phyloP scores from a whole-genome alignment of 2,888 invertebrate species.

The Caenorhabditis plicata region DNA sequence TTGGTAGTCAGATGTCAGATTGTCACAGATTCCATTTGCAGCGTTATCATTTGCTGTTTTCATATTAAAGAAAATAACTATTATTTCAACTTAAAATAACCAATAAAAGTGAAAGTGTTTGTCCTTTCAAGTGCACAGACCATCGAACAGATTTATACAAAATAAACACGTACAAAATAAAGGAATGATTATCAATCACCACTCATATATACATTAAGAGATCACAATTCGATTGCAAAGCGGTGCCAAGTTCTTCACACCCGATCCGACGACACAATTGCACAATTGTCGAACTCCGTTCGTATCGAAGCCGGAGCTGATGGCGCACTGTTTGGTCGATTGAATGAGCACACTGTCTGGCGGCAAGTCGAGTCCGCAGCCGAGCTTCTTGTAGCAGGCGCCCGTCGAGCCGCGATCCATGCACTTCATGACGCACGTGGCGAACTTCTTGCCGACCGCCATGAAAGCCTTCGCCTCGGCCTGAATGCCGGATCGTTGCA shows the following conservation, averaged over 20 bases:
- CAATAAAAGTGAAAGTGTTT: too few relatives aligned
- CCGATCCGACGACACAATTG: constrained; percentile 49
- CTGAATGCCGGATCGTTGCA: constrained; percentile 48
- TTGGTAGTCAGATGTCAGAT: too few relatives aligned
- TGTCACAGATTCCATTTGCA: too few relatives aligned
- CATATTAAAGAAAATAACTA: too few relatives aligned
- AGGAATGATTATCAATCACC: too few relatives aligned
- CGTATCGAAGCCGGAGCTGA: constrained; percentile 57
- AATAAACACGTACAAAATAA: too few relatives aligned
- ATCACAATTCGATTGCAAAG: constrained; percentile 32
- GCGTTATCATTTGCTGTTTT: too few relatives aligned
- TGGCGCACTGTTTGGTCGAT: constrained; percentile 58
- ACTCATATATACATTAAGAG: constrained; percentile 10
- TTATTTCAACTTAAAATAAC: too few relatives aligned
- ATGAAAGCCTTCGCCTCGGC: constrained; percentile 55
- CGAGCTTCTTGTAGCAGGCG: constrained; percentile 40
- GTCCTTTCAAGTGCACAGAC: neutral
- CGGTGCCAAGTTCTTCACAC: constrained; percentile 29
- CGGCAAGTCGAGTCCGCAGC: constrained; percentile 59
- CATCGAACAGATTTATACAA: neutral
- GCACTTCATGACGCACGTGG: constrained; percentile 57
- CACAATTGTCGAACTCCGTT: constrained; percentile 51
- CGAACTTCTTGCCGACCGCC: constrained; percentile 57
- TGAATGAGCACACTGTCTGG: constrained; percentile 59
- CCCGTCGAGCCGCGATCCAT: constrained; percentile 51